A percentile compares a stretch with the other conserved stretches of the same genome.
These are phyloP conservation scores for Caenorhabditis briggsae DNA, from an alignment of 1,140 invertebrate species.

Conservation along the genomic window DNA sequence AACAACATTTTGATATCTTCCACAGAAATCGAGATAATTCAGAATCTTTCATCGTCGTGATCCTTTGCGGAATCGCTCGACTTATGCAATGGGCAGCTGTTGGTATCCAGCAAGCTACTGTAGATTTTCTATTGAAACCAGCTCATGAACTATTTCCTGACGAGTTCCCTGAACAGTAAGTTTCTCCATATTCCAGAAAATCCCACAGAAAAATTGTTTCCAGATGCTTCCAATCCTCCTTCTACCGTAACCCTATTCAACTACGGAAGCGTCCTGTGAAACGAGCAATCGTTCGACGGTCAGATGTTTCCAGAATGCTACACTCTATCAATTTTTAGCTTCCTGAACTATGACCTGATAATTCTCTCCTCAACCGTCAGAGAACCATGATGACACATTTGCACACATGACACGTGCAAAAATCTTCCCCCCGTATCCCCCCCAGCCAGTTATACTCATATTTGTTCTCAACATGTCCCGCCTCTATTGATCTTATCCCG, in stretches of 20 bases:
- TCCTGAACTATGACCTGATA: not conserved
- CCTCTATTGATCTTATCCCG: conserved; percentile 8
- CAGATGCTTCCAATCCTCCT: conserved; percentile 7
- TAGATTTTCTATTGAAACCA: conserved; percentile 65
- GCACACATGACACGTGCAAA: conserved; percentile 31
- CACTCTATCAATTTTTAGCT: not conserved
- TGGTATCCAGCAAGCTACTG: conserved; percentile 32
- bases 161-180: conserved; percentile 24
- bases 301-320: conserved; percentile 13
- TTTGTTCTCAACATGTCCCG: conserved; percentile 24
- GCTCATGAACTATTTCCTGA: conserved; percentile 65
- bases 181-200: too few relatives aligned
- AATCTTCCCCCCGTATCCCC: too few relatives aligned
- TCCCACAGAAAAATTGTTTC: not conserved
- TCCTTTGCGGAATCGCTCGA: conserved; percentile 43
- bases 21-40: too few relatives aligned
- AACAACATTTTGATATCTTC: too few relatives aligned
- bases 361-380: conserved; percentile 15
- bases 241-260: conserved; percentile 28
- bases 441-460: not conserved
- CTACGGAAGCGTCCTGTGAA: not conserved
- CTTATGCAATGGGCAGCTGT: conserved; percentile 39
- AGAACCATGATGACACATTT: conserved; percentile 36
- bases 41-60: conserved; percentile 53
- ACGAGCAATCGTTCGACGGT: not conserved